A percentile compares a stretch with the other conserved stretches of the same genome.
phyloP scores from a whole-genome alignment of 1,140 invertebrate species.

The Tetragnatha versicolor region DNA sequence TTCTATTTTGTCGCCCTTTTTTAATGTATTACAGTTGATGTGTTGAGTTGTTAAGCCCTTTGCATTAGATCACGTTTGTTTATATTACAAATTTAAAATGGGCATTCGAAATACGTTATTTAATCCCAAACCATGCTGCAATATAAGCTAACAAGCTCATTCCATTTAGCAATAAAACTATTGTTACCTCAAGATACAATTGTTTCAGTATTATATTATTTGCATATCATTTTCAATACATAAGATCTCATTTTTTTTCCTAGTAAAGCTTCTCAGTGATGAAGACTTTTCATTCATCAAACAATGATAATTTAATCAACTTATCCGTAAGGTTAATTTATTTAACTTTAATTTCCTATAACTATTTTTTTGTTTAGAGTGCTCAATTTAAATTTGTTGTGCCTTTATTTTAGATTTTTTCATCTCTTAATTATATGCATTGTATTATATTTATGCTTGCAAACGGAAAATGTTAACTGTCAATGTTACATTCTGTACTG shows the following conservation, averaged over 20 bases:
- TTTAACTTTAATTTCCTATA: not conserved
- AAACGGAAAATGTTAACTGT: constrained; percentile 12
- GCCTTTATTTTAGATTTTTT: constrained; percentile 10
- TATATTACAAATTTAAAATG: not conserved
- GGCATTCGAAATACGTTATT: not conserved
- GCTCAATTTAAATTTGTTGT: constrained; percentile 18
- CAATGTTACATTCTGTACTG: constrained; percentile 47
- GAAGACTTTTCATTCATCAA: too few species aligned
- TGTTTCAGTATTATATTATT: too few species aligned
- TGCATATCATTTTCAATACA: too few species aligned
- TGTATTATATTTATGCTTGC: constrained; percentile 28
- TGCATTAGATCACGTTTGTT: not conserved
- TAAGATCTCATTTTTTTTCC: too few species aligned
- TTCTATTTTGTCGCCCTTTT: too few species aligned
- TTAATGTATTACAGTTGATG: too few species aligned
- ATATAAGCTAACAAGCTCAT: too few species aligned
- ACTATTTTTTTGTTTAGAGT: not conserved
- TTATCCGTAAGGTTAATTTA: constrained; percentile 1
- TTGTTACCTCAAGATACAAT: too few species aligned
- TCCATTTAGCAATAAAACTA: too few species aligned
- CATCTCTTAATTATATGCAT: not conserved
- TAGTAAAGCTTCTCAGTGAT: too few species aligned
- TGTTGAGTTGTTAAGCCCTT: not conserved
- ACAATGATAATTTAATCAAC: not conserved
- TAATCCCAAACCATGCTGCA: too few species aligned